A percentile compares a stretch with the other conserved stretches of the same genome.
Conservation (phyloP, 2,797 vertebrate species). For the Tarsius wallacei region DNA sequence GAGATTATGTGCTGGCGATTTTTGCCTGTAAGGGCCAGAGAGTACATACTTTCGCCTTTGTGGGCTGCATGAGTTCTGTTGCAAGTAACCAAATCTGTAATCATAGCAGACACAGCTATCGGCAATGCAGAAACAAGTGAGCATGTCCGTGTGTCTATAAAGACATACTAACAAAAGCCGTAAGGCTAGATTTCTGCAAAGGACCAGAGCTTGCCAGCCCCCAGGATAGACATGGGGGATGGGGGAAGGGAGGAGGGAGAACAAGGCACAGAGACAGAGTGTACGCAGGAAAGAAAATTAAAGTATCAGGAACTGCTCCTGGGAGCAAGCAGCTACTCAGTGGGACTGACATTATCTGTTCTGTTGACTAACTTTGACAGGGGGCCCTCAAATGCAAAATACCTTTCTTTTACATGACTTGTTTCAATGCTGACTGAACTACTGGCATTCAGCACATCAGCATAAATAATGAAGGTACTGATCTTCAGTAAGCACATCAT, state of each 20-base stretch:
- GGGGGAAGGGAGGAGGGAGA: background rate
- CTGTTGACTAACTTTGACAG: conserved; percentile 36
- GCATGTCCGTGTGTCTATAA: background rate
- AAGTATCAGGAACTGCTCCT: background rate
- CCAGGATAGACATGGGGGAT: background rate
- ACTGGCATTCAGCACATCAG: background rate
- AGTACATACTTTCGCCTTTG: background rate
- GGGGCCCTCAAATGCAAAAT: conserved; percentile 6
- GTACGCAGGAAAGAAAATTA: conserved; percentile 25
- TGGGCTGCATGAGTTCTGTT: background rate
- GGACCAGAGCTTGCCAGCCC: background rate
- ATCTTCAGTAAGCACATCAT: conserved; percentile 5
- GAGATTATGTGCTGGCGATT: background rate
- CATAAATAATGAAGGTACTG: conserved; percentile 75
- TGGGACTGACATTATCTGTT: background rate
- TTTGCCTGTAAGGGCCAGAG: background rate
- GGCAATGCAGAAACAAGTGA: background rate
- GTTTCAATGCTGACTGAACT: conserved; percentile 25
- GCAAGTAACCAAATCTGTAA: background rate
- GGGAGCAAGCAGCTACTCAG: background rate
- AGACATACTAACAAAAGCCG: conserved; percentile 8
- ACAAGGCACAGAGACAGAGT: background rate
- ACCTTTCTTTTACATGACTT: background rate
- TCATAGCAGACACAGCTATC: background rate
- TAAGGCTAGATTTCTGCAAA: background rate